A percentile compares a stretch with the other conserved stretches of the same genome.
These are phyloP conservation scores for Cossypha caffra DNA, from an alignment of 2,797 vertebrate species.

Conservation along the genomic window DNA sequence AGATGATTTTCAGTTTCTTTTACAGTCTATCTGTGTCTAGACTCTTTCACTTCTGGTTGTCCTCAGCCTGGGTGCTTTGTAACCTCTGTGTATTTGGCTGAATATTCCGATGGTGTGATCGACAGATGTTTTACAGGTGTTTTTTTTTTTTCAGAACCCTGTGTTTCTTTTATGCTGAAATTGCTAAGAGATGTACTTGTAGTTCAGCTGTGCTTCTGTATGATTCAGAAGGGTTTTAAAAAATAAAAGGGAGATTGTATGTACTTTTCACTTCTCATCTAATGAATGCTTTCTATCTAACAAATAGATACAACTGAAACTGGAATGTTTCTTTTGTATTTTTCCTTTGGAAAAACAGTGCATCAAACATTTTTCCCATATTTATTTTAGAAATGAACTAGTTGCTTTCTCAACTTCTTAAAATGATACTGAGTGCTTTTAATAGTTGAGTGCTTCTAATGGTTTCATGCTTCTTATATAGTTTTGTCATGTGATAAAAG, in stretches of 20 bases:
- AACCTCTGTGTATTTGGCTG: not conserved
- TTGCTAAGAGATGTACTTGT: not conserved
- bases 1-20: not conserved
- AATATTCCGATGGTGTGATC: not conserved
- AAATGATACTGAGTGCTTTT: not conserved
- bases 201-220: not conserved
- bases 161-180: not conserved
- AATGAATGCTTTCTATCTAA: not conserved
- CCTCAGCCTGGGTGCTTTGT: not conserved
- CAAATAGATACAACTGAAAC: not conserved
- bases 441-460: not conserved
- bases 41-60: not conserved
- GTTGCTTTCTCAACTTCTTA: not conserved
- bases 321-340: not conserved
- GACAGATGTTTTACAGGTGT: not conserved
- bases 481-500: not conserved
- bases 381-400: not conserved
- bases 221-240: not conserved
- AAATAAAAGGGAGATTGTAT: not conserved
- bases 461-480: not conserved
- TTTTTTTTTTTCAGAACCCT: not conserved
- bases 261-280: not conserved
- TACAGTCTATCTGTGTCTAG: not conserved
- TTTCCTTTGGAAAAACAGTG: not conserved
- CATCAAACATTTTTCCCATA: not conserved